These are phyloP conservation scores for Psittacula cyanocephala DNA, from an alignment of 2,113 vertebrate species.

Conservation along the genomic window DNA sequence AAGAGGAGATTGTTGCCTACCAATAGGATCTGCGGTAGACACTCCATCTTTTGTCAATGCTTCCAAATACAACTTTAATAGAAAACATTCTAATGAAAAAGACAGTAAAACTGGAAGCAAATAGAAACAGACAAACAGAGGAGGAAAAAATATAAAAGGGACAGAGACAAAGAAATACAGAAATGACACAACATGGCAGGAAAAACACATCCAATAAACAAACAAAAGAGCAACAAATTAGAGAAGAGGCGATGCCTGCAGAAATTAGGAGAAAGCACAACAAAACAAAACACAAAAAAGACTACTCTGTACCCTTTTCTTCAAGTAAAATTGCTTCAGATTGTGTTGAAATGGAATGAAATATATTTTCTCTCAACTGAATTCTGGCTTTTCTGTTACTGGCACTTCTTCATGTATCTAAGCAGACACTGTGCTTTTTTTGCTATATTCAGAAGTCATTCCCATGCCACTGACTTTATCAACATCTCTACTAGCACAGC, in stretches of 20 bases:
- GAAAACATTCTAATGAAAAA: neutral
- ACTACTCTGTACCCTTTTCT: neutral
- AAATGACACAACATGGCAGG: neutral
- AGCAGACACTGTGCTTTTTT: neutral
- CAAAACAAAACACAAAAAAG: neutral
- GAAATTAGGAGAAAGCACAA: neutral
- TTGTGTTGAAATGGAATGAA: neutral
- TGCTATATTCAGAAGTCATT: neutral
- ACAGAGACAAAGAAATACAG: neutral
- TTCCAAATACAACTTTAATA: neutral
- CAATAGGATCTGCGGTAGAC: neutral
- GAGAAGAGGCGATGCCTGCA: neutral
- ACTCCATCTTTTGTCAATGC: neutral
- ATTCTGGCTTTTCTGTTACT: neutral
- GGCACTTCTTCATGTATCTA: neutral
- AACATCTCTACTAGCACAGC: neutral
- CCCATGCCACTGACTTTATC: neutral
- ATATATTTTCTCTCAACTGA: neutral
- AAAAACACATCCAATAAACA: neutral
- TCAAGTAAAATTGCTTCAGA: neutral
- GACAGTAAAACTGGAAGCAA: neutral
- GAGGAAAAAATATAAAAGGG: neutral
- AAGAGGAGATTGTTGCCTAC: neutral
- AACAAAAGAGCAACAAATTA: neutral
- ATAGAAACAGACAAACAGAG: neutral